Evolutionary conservation across 2,113 vertebrate genomes (phyloP).

Genomic region (Bos javanicus): DNA sequence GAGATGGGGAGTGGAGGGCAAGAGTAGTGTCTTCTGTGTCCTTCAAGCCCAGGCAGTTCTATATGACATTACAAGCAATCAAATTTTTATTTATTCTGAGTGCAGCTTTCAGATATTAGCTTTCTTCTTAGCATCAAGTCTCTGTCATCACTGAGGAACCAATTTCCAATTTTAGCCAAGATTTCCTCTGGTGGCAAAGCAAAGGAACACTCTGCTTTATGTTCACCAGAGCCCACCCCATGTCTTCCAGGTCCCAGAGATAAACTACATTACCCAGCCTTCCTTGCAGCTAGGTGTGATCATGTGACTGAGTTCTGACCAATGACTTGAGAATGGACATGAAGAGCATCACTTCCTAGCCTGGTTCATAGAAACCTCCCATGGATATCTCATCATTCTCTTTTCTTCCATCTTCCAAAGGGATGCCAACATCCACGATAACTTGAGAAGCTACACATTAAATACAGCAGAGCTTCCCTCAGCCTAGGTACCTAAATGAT

Average conservation of each 20-base stretch:
- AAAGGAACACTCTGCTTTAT: neutral
- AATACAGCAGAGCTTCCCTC: neutral
- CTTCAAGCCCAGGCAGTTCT: neutral
- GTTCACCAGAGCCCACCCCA: neutral
- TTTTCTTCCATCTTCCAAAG: neutral
- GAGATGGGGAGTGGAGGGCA: neutral
- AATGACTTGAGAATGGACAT: neutral
- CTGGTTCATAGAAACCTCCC: neutral
- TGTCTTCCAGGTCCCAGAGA: neutral
- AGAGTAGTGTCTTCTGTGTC: neutral
- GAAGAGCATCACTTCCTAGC: neutral
- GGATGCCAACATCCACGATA: neutral
- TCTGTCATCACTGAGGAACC: neutral
- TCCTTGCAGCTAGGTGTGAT: neutral
- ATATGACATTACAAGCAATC: neutral
- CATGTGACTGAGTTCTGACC: neutral
- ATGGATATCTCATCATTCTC: neutral
- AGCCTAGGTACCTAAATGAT: neutral
- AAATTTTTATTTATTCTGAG: neutral
- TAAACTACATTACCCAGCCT: neutral
- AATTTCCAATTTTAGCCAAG: neutral
- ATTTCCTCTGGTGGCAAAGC: neutral
- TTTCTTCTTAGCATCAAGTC: neutral
- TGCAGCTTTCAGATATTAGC: neutral
- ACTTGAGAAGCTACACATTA: neutral